A percentile compares a stretch with the other conserved stretches of the same genome.
Evolutionary conservation across 92 coral and sea anemone species (phyloP).

Genomic region (Porites evermanni): DNA sequence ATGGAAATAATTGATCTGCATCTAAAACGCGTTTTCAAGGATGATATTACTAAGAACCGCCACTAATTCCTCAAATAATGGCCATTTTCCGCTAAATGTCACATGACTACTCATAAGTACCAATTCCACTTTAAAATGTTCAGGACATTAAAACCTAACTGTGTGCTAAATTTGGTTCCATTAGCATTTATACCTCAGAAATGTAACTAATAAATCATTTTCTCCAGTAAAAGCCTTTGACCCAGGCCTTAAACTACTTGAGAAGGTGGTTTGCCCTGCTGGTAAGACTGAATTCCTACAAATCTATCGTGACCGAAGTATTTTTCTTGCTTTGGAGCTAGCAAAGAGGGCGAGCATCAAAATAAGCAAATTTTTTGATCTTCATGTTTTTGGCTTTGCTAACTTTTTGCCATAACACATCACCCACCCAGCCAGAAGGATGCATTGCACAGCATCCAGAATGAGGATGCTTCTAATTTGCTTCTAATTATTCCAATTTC

Average conservation of each 20-base stretch:
- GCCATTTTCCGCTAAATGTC: neutral
- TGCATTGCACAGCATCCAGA: no score
- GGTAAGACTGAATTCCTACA: no score
- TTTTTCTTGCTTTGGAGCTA: no score
- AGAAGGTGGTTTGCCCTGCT: no score
- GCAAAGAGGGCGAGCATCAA: no score
- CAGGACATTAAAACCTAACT: conserved; percentile 3
- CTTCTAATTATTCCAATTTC: no score
- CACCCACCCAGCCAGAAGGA: no score
- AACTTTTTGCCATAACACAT: no score
- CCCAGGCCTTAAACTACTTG: neutral
- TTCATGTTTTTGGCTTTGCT: no score
- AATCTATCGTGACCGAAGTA: no score
- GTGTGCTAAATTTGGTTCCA: conserved; percentile 18
- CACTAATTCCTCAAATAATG: neutral
- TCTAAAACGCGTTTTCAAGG: neutral
- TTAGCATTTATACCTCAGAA: conserved; percentile 18
- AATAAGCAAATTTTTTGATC: no score
- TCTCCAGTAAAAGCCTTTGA: conserved; percentile 20
- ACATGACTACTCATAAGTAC: neutral
- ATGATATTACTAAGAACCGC: neutral
- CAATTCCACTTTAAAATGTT: neutral
- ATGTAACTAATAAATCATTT: conserved; percentile 9
- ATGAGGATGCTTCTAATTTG: no score
- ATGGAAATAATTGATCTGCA: conserved; percentile 1